Conservation (phyloP, 2,113 vertebrate genomes). For the Zapus hudsonius region DNA sequence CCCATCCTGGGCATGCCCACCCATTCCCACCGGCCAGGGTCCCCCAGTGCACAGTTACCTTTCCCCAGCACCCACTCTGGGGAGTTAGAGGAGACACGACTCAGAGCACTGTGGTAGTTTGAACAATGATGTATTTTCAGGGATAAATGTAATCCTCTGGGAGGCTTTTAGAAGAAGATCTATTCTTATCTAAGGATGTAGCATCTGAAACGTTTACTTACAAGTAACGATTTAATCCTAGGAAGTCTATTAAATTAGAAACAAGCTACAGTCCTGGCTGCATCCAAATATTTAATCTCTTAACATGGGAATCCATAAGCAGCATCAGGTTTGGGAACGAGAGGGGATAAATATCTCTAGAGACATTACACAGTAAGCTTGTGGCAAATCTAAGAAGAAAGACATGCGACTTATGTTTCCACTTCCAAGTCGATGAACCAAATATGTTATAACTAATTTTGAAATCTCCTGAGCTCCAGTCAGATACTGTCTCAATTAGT, state of each 20-base stretch:
- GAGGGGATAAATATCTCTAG: neutral
- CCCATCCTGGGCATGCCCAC: neutral
- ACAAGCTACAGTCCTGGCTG: neutral
- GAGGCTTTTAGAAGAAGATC: constrained; percentile 30
- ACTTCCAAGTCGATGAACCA: neutral
- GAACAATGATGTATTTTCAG: constrained; percentile 12
- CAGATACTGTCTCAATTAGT: constrained; percentile 27
- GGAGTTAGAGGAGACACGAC: neutral
- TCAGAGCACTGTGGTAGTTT: neutral
- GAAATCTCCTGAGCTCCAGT: neutral
- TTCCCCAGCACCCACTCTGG: too few species aligned
- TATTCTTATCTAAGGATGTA: neutral
- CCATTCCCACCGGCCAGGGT: neutral
- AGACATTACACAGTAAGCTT: neutral
- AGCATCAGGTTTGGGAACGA: neutral
- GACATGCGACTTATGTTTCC: neutral
- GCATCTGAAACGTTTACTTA: neutral
- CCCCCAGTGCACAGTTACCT: too few species aligned
- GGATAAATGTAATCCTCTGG: constrained; percentile 25
- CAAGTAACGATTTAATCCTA: neutral
- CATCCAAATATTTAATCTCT: neutral
- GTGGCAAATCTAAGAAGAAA: constrained; percentile 28
- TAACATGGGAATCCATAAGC: neutral
- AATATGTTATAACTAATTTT: constrained; percentile 1
- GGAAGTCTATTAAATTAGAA: neutral